phyloP scores from a whole-genome alignment of 2,113 vertebrate genomes.

The Cygnus atratus region DNA sequence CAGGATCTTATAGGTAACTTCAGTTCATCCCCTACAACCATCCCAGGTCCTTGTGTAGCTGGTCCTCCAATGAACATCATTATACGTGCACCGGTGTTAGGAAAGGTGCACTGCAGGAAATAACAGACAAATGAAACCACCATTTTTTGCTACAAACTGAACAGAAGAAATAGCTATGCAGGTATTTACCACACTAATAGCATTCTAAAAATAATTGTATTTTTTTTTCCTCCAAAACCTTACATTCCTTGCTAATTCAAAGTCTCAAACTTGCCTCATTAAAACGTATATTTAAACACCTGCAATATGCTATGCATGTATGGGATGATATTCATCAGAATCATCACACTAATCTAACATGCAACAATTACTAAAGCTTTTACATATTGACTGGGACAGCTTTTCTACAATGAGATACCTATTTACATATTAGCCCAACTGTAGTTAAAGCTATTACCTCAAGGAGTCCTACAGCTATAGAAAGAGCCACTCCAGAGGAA shows the following conservation, averaged over 20 bases:
- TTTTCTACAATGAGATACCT: background rate
- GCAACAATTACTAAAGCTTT: background rate
- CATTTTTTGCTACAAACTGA: background rate
- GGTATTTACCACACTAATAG: background rate
- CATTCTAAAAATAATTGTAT: background rate
- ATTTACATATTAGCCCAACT: background rate
- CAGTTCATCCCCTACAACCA: constrained; percentile 97
- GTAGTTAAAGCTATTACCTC: constrained; percentile 80
- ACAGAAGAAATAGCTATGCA: background rate
- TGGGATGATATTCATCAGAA: background rate
- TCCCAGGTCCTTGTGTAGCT: constrained; percentile 94
- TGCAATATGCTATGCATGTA: rapidly evolving
- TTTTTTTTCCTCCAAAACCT: background rate
- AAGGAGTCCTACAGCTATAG: constrained; percentile 94
- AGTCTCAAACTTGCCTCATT: background rate
- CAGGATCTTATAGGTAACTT: constrained; percentile 96
- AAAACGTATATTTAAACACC: background rate
- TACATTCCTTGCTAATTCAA: background rate
- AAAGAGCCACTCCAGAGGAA: constrained; percentile 93
- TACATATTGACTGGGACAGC: background rate
- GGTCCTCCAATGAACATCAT: constrained; percentile 98
- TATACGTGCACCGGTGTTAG: constrained; percentile 93
- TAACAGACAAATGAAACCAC: background rate
- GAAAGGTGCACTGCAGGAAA: constrained; percentile 89
- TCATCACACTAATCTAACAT: background rate